Conservation (phyloP, 1,140 invertebrate genomes). For the Leptopilina clavipes region DNA sequence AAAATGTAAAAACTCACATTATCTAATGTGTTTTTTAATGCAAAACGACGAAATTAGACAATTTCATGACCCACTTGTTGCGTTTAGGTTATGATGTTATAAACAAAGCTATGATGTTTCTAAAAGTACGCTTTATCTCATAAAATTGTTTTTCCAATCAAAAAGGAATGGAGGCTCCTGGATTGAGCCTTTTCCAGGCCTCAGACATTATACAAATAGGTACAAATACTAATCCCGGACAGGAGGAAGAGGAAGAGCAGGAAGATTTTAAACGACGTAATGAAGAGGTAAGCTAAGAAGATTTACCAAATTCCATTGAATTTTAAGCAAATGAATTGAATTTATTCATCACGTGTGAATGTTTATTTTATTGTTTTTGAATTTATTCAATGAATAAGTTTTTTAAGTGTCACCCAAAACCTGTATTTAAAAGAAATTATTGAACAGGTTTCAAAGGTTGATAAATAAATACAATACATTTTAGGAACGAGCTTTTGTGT, state of each 20-base stretch:
- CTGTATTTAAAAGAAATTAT: not conserved
- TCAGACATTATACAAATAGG: conserved; percentile 66
- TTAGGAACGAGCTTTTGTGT: no score
- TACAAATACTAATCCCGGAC: conserved; percentile 56
- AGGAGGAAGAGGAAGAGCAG: conserved; percentile 71
- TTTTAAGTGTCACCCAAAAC: conserved; percentile 5
- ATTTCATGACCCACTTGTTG: conserved; percentile 68
- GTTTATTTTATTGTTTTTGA: not conserved
- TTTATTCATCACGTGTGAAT: not conserved
- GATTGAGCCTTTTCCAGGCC: conserved; percentile 70
- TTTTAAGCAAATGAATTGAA: not conserved
- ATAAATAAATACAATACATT: no score
- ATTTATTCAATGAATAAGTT: not conserved
- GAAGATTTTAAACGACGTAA: conserved; percentile 67
- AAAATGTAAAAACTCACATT: conserved; percentile 45
- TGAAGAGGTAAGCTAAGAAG: conserved; percentile 61
- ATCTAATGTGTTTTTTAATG: conserved; percentile 35
- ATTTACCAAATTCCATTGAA: conserved; percentile 12
- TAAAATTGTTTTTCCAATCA: conserved; percentile 53
- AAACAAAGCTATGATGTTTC: conserved; percentile 70
- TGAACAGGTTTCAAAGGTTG: not conserved
- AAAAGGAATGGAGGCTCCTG: conserved; percentile 69
- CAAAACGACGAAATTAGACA: conserved; percentile 41
- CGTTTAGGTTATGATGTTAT: conserved; percentile 72
- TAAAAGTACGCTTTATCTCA: conserved; percentile 54